Evolutionary conservation across 1,140 invertebrate species (phyloP), one percentile per base, ranked within the genome.

Genomic region (Heliothis virescens): DNA sequence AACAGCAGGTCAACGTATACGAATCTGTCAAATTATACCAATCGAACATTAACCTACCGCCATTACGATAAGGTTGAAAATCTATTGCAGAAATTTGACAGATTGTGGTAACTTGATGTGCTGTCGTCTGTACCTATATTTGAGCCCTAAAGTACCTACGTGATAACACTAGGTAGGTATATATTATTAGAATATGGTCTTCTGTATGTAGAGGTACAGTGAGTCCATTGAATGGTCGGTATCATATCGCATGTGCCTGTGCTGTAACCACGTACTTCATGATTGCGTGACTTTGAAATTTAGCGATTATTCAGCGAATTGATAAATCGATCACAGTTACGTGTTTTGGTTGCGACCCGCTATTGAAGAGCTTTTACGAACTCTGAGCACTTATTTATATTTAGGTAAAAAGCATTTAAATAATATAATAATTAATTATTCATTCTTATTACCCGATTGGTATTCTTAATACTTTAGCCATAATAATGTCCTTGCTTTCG

Each of bases 231-330:
- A 15, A 53, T 53, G 52, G 16, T n/a, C 15, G 15, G 15, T n/a
- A n/a, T n/a, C 13, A 15, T 53, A 3, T 53, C 15, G 15, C 52
- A 15, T 60, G 26, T 26, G 13, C 11, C 21, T 29, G 21, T 26
- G 41, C 53, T 18, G 62, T 16, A 47, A 47, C 12, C 63, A 12
- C 16, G n/a, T 48, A 3, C 4, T 65, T 63, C 29, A n/a, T n/a
- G 29, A n/a, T 67, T 48, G 63, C 63, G 63, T 67, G 63, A 16
- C 63, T 21, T 48, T 18, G n/a, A 48, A 48, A 18, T 47, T 67
- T 48, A 41, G 63, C 41, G 5, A 65, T 18, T 48, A 67, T 67
- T 67, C 41, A 16, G 41, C 41, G 63, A 67, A 67, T 21, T 67
- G 63, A 48, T 48, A 48, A 48, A 50, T 67, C 63, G 41, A 67